phyloP scores from a whole-genome alignment of 2,888 invertebrate genomes.

The Diaphora mendica region DNA sequence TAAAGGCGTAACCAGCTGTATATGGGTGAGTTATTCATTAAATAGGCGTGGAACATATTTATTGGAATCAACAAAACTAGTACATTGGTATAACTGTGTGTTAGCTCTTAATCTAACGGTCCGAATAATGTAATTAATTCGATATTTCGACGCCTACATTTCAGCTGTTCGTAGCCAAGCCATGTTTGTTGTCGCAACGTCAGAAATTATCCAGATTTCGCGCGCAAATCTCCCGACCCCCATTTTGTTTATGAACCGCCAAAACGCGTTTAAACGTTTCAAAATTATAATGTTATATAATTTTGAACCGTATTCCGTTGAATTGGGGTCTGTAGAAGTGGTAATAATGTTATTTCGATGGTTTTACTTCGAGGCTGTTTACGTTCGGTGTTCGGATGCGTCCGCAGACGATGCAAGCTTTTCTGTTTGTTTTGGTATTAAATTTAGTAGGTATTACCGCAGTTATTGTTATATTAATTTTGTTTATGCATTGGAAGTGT shows the following conservation, averaged over 20 bases:
- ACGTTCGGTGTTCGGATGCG: conserved; percentile 55
- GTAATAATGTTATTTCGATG: conserved; percentile 46
- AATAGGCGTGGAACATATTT: background rate
- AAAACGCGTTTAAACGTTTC: conserved; percentile 53
- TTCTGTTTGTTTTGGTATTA: conserved; percentile 65
- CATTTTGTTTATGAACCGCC: conserved; percentile 68
- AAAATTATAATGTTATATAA: conserved; percentile 58
- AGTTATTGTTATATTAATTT: conserved; percentile 61
- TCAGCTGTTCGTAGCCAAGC: conserved; percentile 55
- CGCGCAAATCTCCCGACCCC: conserved; percentile 62
- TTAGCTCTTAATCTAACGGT: conserved; percentile 46
- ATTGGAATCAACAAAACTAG: conserved; percentile 5
- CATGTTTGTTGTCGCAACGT: conserved; percentile 76
- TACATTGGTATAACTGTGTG: conserved; percentile 3
- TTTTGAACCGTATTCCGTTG: conserved; percentile 61
- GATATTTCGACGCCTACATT: conserved; percentile 69
- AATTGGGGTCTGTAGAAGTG: conserved; percentile 52
- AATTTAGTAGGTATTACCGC: conserved; percentile 61
- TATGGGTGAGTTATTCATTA: background rate
- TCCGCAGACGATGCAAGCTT: conserved; percentile 47
- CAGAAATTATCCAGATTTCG: conserved; percentile 83
- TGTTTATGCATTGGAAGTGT: conserved; percentile 56
- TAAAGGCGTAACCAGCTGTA: background rate
- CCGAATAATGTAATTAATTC: conserved; percentile 61
- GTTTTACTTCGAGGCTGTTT: conserved; percentile 56